These are phyloP conservation scores for Nesidiocoris tenuis DNA, from an alignment of 2,888 invertebrate species.

Conservation along the genomic window DNA sequence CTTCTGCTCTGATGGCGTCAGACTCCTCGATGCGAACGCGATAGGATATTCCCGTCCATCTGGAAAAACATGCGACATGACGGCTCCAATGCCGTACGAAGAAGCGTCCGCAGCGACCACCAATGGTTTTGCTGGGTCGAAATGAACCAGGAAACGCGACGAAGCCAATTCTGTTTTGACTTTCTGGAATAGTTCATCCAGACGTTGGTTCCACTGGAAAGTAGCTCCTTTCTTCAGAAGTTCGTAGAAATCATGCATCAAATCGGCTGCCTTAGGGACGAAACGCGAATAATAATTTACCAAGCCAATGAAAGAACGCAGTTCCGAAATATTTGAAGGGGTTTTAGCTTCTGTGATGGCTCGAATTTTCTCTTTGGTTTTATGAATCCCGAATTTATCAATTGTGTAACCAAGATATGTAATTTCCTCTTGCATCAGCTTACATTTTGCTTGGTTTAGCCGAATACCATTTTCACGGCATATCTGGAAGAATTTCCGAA, in stretches of 20 bases:
- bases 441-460: not conserved
- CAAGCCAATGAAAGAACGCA: not conserved
- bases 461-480: not conserved
- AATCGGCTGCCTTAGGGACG: not conserved
- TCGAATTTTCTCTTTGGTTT: not conserved
- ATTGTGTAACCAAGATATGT: not conserved
- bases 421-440: not conserved
- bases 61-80: not conserved
- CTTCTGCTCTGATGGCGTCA: constrained; percentile 52
- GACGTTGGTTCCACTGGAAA: not conserved
- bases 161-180: not conserved
- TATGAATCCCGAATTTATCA: constrained; percentile 1
- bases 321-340: not conserved
- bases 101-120: not conserved
- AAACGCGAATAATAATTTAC: not conserved
- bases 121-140: not conserved
- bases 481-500: not conserved
- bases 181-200: not conserved
- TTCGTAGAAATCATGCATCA: not conserved
- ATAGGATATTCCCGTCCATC: not conserved
- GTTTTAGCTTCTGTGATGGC: not conserved
- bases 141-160: not conserved
- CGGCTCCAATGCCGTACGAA: not conserved
- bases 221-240: not conserved
- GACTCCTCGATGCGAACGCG: constrained; percentile 47